phyloP scores from a whole-genome alignment of 2,888 invertebrate species.

The Desoria tigrina region DNA sequence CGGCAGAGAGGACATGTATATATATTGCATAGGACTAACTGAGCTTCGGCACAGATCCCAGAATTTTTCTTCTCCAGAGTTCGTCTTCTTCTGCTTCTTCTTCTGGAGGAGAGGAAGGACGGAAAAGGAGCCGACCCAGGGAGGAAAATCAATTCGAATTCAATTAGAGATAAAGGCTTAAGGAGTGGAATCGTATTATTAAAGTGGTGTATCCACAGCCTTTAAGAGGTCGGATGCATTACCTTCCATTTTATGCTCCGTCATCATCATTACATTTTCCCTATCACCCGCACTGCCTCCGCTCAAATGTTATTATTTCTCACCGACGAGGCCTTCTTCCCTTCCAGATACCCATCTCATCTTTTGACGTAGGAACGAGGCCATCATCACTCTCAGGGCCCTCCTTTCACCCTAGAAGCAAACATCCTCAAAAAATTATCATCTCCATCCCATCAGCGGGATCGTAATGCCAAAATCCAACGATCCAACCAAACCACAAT shows the following conservation, averaged over 20 bases:
- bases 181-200: constrained; percentile 26
- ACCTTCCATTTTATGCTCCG: constrained; percentile 5
- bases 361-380: too few species aligned
- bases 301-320: constrained; percentile 9
- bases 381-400: too few species aligned
- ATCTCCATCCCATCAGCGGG: neutral
- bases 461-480: neutral
- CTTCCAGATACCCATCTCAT: too few species aligned
- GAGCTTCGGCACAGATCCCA: too few species aligned
- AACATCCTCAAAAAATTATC: constrained; percentile 1
- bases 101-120: too few species aligned
- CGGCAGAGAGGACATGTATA: too few species aligned
- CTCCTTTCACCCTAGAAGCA: too few species aligned
- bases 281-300: neutral
- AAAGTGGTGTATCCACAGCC: constrained; percentile 1
- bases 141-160: constrained; percentile 29
- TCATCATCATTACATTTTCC: constrained; percentile 13
- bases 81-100: too few species aligned
- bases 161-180: constrained; percentile 28
- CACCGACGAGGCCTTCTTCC: too few species aligned
- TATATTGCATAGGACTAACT: too few species aligned
- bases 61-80: too few species aligned
- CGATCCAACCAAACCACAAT: neutral
- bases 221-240: constrained; percentile 3
- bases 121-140: neutral